Evolutionary conservation across 2,888 invertebrate species (phyloP).

Genomic region (Oithona nana): DNA sequence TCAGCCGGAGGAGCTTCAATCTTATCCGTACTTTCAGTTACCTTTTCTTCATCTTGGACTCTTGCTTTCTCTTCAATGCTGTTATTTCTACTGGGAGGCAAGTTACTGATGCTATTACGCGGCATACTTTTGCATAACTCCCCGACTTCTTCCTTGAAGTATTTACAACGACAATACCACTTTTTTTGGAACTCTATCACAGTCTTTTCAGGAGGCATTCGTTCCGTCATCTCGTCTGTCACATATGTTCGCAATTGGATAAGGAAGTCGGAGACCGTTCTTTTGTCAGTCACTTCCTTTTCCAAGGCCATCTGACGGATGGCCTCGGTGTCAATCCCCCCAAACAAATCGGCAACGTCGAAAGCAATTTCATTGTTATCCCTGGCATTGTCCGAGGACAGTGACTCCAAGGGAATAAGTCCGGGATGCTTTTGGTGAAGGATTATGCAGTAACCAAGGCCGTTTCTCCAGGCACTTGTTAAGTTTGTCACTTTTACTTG

Average conservation of each 20-base stretch:
- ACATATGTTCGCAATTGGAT: neutral
- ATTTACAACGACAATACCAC: neutral
- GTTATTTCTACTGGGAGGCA: too few relatives aligned
- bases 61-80: neutral
- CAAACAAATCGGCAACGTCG: conserved; percentile 3
- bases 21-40: neutral
- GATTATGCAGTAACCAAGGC: neutral
- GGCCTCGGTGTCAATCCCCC: neutral
- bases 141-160: neutral
- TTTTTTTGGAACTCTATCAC: neutral
- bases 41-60: neutral
- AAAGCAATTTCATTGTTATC: conserved; percentile 2
- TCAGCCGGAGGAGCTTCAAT: neutral
- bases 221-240: neutral
- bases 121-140: neutral
- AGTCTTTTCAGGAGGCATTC: neutral
- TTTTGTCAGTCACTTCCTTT: neutral
- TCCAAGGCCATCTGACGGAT: neutral
- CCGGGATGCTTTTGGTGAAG: neutral
- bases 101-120: too few relatives aligned
- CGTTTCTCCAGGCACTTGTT: conserved; percentile 5
- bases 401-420: neutral
- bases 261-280: neutral
- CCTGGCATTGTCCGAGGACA: neutral
- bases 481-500: conserved; percentile 2